Percentiles rank a stretch among this genome's conserved stretches.
Conservation (phyloP, 2,113 vertebrate genomes). For the Galemys pyrenaicus region DNA sequence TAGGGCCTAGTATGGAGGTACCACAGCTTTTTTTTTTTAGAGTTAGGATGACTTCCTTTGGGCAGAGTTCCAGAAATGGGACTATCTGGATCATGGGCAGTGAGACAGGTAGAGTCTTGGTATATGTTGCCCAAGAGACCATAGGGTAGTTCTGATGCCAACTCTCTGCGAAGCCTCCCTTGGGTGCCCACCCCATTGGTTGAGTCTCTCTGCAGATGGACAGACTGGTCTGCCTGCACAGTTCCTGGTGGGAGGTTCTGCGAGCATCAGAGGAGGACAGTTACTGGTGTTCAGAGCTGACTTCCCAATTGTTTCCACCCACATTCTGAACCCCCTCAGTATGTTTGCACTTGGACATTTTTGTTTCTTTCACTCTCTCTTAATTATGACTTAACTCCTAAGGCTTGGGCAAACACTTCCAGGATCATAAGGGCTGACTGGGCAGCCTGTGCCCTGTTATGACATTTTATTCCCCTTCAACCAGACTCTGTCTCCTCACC, state of each 20-base stretch:
- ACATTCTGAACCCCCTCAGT: not conserved
- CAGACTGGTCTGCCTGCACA: not conserved
- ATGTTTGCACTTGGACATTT: not conserved
- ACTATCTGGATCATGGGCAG: not conserved
- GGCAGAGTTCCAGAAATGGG: not conserved
- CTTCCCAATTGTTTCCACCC: not conserved
- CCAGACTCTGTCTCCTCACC: not conserved
- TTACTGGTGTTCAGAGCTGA: not conserved
- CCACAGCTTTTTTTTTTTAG: not conserved
- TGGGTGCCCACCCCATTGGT: not conserved
- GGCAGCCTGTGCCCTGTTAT: not conserved
- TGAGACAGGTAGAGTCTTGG: not conserved
- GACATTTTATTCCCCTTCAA: not conserved
- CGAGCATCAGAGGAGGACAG: not conserved
- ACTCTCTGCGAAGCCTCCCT: rapidly evolving
- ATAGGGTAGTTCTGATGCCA: not conserved
- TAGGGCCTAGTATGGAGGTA: not conserved
- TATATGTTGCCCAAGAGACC: not conserved
- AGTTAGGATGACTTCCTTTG: not conserved
- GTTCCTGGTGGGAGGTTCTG: not conserved
- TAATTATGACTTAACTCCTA: slow-evolving; percentile 35
- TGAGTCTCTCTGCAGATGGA: not conserved
- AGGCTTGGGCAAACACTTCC: slow-evolving; percentile 58
- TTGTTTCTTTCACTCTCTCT: not conserved
- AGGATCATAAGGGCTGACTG: not conserved